Evolutionary conservation across 2,797 vertebrate species (phyloP).

Genomic region (Esox masquinongy): DNA sequence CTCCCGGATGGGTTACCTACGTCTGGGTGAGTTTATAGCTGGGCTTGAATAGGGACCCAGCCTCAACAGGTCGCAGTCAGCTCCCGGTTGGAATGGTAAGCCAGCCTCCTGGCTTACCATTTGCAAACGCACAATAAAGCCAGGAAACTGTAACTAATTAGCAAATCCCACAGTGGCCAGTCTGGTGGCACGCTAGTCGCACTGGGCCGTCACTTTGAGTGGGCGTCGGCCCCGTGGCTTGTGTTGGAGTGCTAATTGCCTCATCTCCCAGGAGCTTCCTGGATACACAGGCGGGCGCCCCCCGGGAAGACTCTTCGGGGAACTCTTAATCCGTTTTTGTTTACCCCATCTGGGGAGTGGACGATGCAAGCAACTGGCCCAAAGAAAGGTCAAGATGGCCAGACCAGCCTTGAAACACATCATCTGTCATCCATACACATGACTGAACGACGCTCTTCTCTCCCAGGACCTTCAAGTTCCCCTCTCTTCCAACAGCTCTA

Average conservation of each 20-base stretch:
- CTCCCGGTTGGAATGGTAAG: neutral
- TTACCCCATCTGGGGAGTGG: neutral
- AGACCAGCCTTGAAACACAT: neutral
- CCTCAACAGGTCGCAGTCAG: neutral
- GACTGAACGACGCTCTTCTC: neutral
- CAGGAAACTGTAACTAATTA: conserved; percentile 6
- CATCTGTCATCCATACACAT: neutral
- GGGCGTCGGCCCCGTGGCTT: conserved; percentile 12
- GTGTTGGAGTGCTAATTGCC: conserved; percentile 50
- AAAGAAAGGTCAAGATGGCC: neutral
- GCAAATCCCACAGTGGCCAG: conserved; percentile 1
- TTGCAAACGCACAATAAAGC: conserved; percentile 6
- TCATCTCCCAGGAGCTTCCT: conserved; percentile 31
- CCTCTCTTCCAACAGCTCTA: neutral
- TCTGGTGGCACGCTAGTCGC: neutral
- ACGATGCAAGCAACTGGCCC: neutral
- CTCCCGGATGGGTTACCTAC: neutral
- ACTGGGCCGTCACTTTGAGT: conserved; percentile 24
- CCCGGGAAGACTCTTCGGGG: neutral
- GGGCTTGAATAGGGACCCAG: neutral
- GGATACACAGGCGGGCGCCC: conserved; percentile 29
- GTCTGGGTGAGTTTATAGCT: neutral
- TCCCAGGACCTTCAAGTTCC: neutral
- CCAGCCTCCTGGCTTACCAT: neutral
- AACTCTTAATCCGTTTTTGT: neutral